Percentiles rank a stretch among this genome's conserved stretches.
These are phyloP conservation scores for Camponotus pennsylvanicus DNA, from an alignment of 1,140 invertebrate genomes.

Conservation along the genomic window DNA sequence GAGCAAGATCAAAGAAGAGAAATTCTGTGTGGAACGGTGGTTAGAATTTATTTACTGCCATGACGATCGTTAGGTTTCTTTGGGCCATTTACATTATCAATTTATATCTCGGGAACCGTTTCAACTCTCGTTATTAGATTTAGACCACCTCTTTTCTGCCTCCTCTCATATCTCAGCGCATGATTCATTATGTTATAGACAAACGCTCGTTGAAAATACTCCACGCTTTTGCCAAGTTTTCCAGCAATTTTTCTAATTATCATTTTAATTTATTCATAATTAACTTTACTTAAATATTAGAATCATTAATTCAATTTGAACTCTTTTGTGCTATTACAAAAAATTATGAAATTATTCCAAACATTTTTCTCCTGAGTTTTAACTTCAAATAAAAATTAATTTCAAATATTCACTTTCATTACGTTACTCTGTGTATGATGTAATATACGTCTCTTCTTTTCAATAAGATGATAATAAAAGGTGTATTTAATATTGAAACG, in stretches of 20 bases:
- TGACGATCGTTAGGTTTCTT: slow-evolving; percentile 26
- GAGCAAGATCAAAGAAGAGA: neutral
- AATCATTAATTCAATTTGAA: slow-evolving; percentile 26
- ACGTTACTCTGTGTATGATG: neutral
- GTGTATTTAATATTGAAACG: neutral
- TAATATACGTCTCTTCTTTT: neutral
- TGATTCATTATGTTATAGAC: slow-evolving; percentile 9
- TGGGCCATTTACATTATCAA: slow-evolving; percentile 33
- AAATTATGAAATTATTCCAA: neutral
- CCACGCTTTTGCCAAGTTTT: neutral
- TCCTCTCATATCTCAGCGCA: neutral
- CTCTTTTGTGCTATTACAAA: neutral
- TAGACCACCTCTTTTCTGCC: neutral
- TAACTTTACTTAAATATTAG: slow-evolving; percentile 6
- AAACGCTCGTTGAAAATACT: neutral
- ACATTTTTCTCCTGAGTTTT: neutral
- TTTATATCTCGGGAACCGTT: slow-evolving; percentile 15
- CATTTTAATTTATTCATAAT: slow-evolving; percentile 1
- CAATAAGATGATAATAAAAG: neutral
- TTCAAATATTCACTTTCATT: neutral
- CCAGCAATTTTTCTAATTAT: slow-evolving; percentile 1
- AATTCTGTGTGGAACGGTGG: neutral
- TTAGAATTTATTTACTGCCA: slow-evolving; percentile 28
- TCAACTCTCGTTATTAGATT: slow-evolving; percentile 22
- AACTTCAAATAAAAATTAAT: neutral